Conservation (phyloP, 2,888 invertebrate species). For the Calameuta filiformis region DNA sequence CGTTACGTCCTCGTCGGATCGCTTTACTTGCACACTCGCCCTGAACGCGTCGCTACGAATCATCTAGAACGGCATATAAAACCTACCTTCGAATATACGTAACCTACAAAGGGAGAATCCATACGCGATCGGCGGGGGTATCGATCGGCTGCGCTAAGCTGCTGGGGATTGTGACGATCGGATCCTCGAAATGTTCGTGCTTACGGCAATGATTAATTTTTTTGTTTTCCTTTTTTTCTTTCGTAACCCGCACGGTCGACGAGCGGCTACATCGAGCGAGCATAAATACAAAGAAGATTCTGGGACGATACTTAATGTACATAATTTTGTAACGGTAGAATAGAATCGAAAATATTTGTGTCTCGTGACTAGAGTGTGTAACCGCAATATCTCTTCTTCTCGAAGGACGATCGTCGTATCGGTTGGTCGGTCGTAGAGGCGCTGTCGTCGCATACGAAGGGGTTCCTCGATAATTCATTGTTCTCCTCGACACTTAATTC, state of each 20-base stretch:
- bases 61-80: conserved; percentile 47
- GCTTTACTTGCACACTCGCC: conserved; percentile 27
- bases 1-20: conserved; percentile 9
- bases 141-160: conserved; percentile 17
- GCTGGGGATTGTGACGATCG: conserved; percentile 26
- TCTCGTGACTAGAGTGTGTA: neutral
- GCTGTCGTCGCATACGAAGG: neutral
- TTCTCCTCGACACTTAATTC: conserved; percentile 1
- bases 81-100: conserved; percentile 42
- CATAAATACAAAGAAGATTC: neutral
- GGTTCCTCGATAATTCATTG: neutral
- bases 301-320: neutral
- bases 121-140: conserved; percentile 27
- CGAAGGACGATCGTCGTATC: neutral
- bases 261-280: neutral
- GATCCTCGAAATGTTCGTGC: conserved; percentile 19
- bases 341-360: neutral
- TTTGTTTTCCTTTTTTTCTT: conserved; percentile 18
- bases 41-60: conserved; percentile 25
- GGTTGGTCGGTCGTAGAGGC: neutral
- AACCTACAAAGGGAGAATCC: conserved; percentile 36
- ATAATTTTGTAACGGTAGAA: neutral
- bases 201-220: conserved; percentile 19
- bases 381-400: neutral
- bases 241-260: neutral